Evolutionary conservation across 2,797 vertebrate species (phyloP).

Genomic region (Serranus cabrilla): DNA sequence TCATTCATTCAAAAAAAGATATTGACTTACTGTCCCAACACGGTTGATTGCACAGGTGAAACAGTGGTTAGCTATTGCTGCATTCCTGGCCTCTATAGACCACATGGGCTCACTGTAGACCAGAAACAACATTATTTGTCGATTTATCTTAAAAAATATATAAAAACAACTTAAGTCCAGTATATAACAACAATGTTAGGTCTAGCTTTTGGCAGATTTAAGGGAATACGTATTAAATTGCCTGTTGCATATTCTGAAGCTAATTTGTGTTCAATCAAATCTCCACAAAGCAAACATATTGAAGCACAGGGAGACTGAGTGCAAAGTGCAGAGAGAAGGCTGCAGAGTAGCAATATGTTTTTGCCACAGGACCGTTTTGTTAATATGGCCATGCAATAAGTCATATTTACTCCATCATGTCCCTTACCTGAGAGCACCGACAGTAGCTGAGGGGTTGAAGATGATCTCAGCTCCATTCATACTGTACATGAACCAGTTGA

Average conservation of each 20-base stretch:
- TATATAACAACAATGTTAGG: not conserved
- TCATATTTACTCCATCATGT: not conserved
- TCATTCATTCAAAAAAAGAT: not conserved
- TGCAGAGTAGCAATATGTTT: not conserved
- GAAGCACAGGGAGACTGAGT: not conserved
- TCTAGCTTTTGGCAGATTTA: no score
- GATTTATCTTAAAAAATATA: no score
- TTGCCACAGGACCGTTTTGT: not conserved
- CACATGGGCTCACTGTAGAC: constrained; percentile 93
- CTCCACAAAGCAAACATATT: not conserved
- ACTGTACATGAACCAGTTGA: constrained; percentile 98
- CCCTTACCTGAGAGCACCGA: constrained; percentile 91
- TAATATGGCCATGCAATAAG: not conserved
- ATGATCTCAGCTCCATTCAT: constrained; percentile 97
- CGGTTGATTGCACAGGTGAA: constrained; percentile 98
- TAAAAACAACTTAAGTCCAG: not conserved
- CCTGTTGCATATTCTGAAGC: not conserved
- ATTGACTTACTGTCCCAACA: constrained; percentile 90
- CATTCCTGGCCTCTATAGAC: constrained; percentile 95
- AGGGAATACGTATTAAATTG: not conserved
- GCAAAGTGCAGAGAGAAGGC: not conserved
- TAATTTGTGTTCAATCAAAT: constrained; percentile 6
- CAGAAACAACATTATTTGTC: constrained; percentile 6
- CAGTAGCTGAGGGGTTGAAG: constrained; percentile 97
- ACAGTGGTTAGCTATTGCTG: constrained; percentile 96